Evolutionary conservation across 2,113 vertebrate species (phyloP).

Genomic region (Pseudorhombus dupliciocellatus): DNA sequence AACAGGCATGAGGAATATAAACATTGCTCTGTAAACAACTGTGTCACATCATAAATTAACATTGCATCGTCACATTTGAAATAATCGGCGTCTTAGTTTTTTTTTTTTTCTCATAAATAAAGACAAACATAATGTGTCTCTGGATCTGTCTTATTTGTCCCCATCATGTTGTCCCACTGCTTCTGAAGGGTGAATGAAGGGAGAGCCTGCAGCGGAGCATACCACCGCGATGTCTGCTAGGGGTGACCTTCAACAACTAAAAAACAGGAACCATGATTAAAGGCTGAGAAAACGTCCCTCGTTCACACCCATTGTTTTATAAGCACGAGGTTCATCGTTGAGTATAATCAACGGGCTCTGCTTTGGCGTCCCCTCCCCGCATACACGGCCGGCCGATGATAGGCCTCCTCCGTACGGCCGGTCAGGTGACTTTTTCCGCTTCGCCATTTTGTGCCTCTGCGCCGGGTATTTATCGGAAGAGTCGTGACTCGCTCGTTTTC

Average conservation of each 20-base stretch:
- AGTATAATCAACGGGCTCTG: too few relatives aligned
- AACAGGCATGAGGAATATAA: neutral
- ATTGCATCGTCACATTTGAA: neutral
- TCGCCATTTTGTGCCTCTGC: constrained; percentile 83
- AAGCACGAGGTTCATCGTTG: too few relatives aligned
- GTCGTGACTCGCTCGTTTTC: constrained; percentile 73
- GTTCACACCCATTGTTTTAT: accelerated
- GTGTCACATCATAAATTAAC: neutral
- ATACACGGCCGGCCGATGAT: constrained; percentile 11
- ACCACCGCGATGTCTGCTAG: constrained; percentile 60
- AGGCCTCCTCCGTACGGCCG: constrained; percentile 48
- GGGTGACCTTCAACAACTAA: constrained; percentile 54
- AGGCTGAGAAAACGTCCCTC: neutral
- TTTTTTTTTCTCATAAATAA: neutral
- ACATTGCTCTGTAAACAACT: neutral
- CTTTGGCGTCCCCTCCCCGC: constrained; percentile 16
- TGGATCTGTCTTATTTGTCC: neutral
- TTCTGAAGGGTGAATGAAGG: constrained; percentile 56
- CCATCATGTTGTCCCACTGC: constrained; percentile 41
- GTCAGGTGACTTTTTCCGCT: constrained; percentile 82
- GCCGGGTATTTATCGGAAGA: constrained; percentile 79
- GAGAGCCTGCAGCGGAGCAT: constrained; percentile 73
- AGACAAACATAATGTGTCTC: neutral
- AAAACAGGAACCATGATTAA: neutral
- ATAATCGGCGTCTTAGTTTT: neutral